Percentiles rank a stretch among this genome's conserved stretches.
Evolutionary conservation across 2,888 invertebrate genomes (phyloP).

Genomic region (Epistrophe grossulariae): DNA sequence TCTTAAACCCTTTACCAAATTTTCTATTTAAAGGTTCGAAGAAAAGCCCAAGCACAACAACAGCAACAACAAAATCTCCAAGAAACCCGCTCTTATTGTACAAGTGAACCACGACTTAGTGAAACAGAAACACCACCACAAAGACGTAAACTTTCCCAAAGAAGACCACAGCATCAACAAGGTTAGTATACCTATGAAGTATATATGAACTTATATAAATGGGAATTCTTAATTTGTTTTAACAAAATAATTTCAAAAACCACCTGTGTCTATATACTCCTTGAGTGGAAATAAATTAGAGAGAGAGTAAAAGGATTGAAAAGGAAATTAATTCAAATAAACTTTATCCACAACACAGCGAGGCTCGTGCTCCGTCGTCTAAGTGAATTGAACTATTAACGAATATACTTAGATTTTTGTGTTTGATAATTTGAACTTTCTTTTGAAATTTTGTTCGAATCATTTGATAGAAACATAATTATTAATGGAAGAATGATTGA

Average conservation of each 20-base stretch:
- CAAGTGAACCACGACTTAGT: conserved; percentile 87
- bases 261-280: not conserved
- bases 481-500: conserved; percentile 7
- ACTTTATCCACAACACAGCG: not conserved
- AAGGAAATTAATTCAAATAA: not conserved
- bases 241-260: not conserved
- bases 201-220: too few relatives aligned
- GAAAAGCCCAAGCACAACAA: conserved; percentile 81
- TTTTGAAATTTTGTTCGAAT: conserved; percentile 3
- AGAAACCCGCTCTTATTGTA: conserved; percentile 85
- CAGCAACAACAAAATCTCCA: conserved; percentile 81
- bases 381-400: too few relatives aligned
- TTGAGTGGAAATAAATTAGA: not conserved
- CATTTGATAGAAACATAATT: not conserved
- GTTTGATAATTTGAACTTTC: not conserved
- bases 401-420: too few relatives aligned
- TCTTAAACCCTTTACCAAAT: not conserved
- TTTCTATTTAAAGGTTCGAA: conserved; percentile 80
- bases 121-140: conserved; percentile 87
- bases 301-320: not conserved
- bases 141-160: conserved; percentile 83
- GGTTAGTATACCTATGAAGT: conserved; percentile 79
- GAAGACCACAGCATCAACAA: conserved; percentile 82
- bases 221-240: not conserved
- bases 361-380: too few relatives aligned